A percentile compares a stretch with the other conserved stretches of the same genome.
phyloP scores from a whole-genome alignment of 2,888 invertebrate genomes.

The Nymphalis urticae region DNA sequence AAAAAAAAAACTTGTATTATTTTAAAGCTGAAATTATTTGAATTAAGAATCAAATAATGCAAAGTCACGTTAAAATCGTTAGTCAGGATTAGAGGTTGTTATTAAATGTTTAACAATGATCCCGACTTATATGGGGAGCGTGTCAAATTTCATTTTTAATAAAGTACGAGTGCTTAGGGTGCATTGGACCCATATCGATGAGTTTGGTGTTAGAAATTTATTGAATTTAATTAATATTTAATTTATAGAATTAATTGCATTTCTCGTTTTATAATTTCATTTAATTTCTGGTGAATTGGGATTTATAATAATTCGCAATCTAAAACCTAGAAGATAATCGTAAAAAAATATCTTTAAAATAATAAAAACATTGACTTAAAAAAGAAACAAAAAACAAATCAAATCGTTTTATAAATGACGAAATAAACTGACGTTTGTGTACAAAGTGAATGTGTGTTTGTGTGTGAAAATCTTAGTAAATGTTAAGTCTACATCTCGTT shows the following conservation, averaged over 20 bases:
- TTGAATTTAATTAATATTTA: too few relatives aligned
- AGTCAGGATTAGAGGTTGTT: constrained; percentile 65
- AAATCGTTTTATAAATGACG: too few relatives aligned
- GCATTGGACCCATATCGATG: constrained; percentile 26
- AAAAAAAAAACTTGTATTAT: too few relatives aligned
- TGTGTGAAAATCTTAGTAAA: too few relatives aligned
- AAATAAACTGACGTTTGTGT: too few relatives aligned
- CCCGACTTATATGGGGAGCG: constrained; percentile 68
- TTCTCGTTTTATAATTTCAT: neutral
- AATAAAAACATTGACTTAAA: neutral
- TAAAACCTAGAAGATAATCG: neutral
- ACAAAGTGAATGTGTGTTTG: too few relatives aligned
- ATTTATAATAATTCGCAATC: neutral
- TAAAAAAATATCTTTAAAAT: too few relatives aligned
- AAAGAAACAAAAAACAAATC: too few relatives aligned
- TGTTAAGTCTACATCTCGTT: too few relatives aligned
- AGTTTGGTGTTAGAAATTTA: constrained; percentile 30
- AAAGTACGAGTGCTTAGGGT: constrained; percentile 41
- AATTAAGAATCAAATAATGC: constrained; percentile 48
- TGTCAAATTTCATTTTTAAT: constrained; percentile 65
- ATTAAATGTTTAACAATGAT: constrained; percentile 61
- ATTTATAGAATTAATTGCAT: constrained; percentile 23
- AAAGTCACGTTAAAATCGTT: constrained; percentile 65
- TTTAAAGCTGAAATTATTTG: neutral
- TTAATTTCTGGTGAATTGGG: neutral